Evolutionary conservation across 2,888 invertebrate genomes (phyloP), one percentile per base, ranked within the genome.

Genomic region (Pasiphila rectangulata): DNA sequence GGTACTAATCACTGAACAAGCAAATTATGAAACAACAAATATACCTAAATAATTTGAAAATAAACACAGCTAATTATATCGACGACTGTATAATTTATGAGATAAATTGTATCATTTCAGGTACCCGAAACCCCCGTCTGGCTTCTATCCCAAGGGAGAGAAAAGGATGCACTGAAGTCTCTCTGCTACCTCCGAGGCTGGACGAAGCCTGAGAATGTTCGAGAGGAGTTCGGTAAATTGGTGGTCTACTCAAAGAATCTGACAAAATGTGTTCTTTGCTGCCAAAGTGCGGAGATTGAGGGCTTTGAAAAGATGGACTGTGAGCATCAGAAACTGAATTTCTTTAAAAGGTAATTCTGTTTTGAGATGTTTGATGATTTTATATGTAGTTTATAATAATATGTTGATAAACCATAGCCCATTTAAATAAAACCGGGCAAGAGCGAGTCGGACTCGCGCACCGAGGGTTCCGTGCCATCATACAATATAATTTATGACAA

Each of bases 41-140:
- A n/a, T n/a, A n/a, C n/a, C n/a, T n/a, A n/a, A n/a, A n/a, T 43
- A 24, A 32, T 16, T 16, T 30, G 10, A 19, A 32, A 36, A 19
- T 13, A 59, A 29, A 9, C 24, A n/a, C n/a, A n/a, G n/a, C n/a
- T n/a, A n/a, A n/a, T n/a, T n/a, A n/a, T n/a, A n/a, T n/a, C n/a
- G n/a, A 7, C 12, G n/a, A 25, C 12, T 5, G 5, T 25, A 25
- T 10, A 2, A 1, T 2, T 3, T n/a, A n/a, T n/a, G n/a, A n/a
- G n/a, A n/a, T n/a, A n/a, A n/a, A n/a, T n/a, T n/a, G n/a, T n/a
- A 16, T 19, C 15, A 30, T 39, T n/a, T 35, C 46, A 90, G 90
- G 83, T 90, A 0, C 91, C 91, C 4, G 91, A 91, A 66, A 90
- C 90, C 0, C 91, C 91, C 16, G 77, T 90, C 10, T 91, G 91